Evolutionary conservation across 2,113 vertebrate genomes (phyloP).

Genomic region (Phalacrocorax brasilianus): DNA sequence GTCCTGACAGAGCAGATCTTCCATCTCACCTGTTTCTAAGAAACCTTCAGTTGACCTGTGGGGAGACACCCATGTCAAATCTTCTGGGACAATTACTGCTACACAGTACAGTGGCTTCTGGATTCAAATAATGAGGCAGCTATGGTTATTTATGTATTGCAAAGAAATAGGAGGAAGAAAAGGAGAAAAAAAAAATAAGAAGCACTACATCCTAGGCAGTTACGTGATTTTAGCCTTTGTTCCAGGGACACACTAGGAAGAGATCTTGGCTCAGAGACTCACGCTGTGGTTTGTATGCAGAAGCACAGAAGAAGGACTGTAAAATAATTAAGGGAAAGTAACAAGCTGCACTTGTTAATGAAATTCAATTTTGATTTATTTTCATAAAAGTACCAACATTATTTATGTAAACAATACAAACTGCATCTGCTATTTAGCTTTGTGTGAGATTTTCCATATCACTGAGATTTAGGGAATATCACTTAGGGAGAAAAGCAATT

Average conservation of each 20-base stretch:
- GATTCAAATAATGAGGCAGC: not conserved
- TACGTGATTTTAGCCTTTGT: not conserved
- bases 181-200: not conserved
- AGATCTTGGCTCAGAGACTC: not conserved
- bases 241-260: not conserved
- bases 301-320: not conserved
- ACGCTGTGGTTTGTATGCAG: not conserved
- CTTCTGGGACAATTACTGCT: not conserved
- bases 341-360: not conserved
- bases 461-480: conserved; percentile 59
- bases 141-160: not conserved
- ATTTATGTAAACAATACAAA: conserved; percentile 64
- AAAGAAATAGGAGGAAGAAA: not conserved
- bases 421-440: conserved; percentile 45
- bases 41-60: not conserved
- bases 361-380: conserved; percentile 46
- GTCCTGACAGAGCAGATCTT: not conserved
- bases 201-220: not conserved
- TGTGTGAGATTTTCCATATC: conserved; percentile 37
- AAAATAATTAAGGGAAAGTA: conserved; percentile 20
- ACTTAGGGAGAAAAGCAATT: conserved; percentile 67
- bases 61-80: not conserved
- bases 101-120: not conserved
- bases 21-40: not conserved
- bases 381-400: conserved; percentile 33